Evolutionary conservation across 2,888 invertebrate species (phyloP), one percentile per base, ranked within the genome.

Genomic region (Ectropis crepuscularia): DNA sequence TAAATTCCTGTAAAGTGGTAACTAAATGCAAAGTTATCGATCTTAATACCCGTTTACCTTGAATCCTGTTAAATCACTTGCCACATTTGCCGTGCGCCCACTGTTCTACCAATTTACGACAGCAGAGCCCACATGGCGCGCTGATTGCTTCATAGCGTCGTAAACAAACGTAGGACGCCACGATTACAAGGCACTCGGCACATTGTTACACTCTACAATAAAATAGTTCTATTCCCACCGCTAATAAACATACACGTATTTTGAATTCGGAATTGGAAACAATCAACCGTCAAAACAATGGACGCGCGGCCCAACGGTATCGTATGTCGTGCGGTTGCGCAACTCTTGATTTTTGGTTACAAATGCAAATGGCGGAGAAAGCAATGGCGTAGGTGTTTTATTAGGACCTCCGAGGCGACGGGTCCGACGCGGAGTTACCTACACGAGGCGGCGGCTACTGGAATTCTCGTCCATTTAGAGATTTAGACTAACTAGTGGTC

Each of bases 351-450:
- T 59, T 64, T 65, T 28, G 60, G 60, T 65, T 65, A 65, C 65
- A 55, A 65, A 75, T 75, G 75, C 72, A 74, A 75, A 74, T 71
- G 71, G 61, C 28, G 68, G 68, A 63, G 75, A 74, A 72, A 75
- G 74, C 58, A 70, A 67, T 61, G 10, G 65, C 57, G 73, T 71
- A 67, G 72, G 73, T 61, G 63, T 67, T 69, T 73, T 70, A 73
- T 70, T 73, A 69, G 69, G 64, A 73, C 65, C 69, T 68, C 64
- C 54, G 60, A 58, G 50, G n/a, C 41, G 49, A 41, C 28, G n/a
- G 57, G 55, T 68, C 57, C 65, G 64, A 41, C 39, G 55, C 41
- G 36, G 41, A 6, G 46, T 6, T n/a, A 36, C n/a, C n/a, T n/a
- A n/a, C 47, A 28, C 39, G n/a, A 7, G 43, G 11, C 36, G n/a